Percentiles rank a stretch among this genome's conserved stretches.
These are phyloP conservation scores for Phoeniculus purpureus DNA, from an alignment of 2,797 vertebrate species.

Conservation along the genomic window DNA sequence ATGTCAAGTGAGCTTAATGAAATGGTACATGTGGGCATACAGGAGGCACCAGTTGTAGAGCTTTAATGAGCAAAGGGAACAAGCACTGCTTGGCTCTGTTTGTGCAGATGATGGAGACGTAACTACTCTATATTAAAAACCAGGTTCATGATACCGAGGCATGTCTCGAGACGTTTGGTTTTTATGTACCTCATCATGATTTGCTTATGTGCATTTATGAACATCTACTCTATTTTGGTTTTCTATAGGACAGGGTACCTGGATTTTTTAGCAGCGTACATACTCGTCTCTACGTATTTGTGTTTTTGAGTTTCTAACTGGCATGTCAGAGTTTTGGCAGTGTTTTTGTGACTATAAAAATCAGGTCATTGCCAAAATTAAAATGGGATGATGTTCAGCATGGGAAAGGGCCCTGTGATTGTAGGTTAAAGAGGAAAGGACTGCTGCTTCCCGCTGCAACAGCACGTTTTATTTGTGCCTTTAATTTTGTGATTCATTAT, in stretches of 20 bases:
- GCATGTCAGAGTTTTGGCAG: not conserved
- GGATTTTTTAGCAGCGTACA: not conserved
- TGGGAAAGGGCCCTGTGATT: not conserved
- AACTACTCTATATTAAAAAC: not conserved
- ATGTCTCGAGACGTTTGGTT: not conserved
- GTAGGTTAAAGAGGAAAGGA: not conserved
- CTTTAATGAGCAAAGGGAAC: constrained; percentile 49
- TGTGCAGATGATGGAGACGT: constrained; percentile 8
- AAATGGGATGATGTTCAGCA: not conserved
- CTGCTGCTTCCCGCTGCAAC: not conserved
- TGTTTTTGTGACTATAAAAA: not conserved
- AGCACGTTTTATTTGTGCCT: not conserved
- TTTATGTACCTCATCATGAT: not conserved
- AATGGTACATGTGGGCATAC: constrained; percentile 55
- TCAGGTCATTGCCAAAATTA: not conserved
- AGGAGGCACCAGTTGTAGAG: constrained; percentile 59
- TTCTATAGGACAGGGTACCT: not conserved
- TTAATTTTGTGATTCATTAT: not conserved
- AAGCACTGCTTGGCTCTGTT: not conserved
- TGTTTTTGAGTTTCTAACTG: not conserved
- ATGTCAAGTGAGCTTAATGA: constrained; percentile 63
- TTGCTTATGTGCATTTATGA: not conserved
- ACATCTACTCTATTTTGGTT: not conserved
- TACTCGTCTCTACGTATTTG: not conserved
- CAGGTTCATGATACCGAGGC: not conserved